Conservation (phyloP, 2,888 invertebrate species). For the Agrotis segetum region DNA sequence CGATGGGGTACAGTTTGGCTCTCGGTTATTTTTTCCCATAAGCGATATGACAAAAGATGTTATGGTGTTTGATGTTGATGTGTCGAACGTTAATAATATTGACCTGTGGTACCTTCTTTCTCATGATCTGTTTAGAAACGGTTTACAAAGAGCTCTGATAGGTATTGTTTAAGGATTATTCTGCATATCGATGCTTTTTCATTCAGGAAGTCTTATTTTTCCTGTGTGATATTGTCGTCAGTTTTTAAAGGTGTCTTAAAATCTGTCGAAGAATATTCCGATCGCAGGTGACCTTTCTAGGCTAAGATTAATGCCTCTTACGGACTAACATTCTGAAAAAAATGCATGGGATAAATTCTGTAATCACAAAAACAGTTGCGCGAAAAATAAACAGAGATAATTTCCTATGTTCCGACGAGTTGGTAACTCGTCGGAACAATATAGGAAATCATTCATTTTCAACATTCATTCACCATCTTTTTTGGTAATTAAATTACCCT, state of each 20-base stretch:
- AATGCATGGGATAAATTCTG: too few species aligned
- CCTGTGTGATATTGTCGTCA: background rate
- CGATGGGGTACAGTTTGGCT: constrained; percentile 75
- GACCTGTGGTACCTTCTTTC: constrained; percentile 67
- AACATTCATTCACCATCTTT: too few species aligned
- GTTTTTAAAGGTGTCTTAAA: background rate
- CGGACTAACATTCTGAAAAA: too few species aligned
- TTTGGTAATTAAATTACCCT: too few species aligned
- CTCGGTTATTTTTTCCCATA: constrained; percentile 84
- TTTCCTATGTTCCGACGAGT: too few species aligned
- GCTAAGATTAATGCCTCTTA: background rate
- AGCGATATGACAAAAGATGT: constrained; percentile 79
- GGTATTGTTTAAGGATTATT: background rate
- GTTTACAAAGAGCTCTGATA: constrained; percentile 14
- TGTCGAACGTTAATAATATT: constrained; percentile 77
- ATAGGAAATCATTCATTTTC: too few species aligned
- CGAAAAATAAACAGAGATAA: too few species aligned
- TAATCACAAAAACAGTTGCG: too few species aligned
- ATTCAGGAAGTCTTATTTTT: background rate
- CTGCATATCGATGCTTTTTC: background rate
- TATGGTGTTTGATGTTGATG: constrained; percentile 84
- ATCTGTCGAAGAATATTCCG: too few species aligned
- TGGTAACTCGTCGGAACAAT: too few species aligned
- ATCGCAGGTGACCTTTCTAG: background rate
- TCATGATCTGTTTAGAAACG: constrained; percentile 64